Evolutionary conservation across 2,888 invertebrate genomes (phyloP).

Genomic region (Empis stercorea): DNA sequence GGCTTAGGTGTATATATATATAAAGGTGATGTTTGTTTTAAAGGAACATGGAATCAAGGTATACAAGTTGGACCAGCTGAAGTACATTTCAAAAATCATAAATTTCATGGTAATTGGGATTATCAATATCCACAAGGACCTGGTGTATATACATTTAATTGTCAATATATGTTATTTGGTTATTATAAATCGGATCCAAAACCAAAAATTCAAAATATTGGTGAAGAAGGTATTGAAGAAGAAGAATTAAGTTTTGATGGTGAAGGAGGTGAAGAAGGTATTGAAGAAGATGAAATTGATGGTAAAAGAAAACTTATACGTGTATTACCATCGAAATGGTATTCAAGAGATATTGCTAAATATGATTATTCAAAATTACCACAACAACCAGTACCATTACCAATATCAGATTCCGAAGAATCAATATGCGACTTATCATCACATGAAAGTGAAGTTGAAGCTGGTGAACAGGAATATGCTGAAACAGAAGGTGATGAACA

Average conservation of each 20-base stretch:
- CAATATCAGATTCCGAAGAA: slow-evolving; percentile 46
- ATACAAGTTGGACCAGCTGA: slow-evolving; percentile 62
- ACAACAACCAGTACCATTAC: slow-evolving; percentile 52
- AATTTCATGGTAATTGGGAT: slow-evolving; percentile 60
- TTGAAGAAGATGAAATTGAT: slow-evolving; percentile 21
- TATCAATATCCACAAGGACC: slow-evolving; percentile 56
- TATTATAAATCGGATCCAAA: slow-evolving; percentile 43
- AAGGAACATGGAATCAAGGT: slow-evolving; percentile 66
- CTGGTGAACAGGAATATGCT: neutral
- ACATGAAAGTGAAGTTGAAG: neutral
- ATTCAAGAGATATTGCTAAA: slow-evolving; percentile 50
- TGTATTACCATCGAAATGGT: slow-evolving; percentile 47
- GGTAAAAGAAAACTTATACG: slow-evolving; percentile 20
- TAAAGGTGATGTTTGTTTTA: slow-evolving; percentile 46
- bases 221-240: slow-evolving; percentile 2
- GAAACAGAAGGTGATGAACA: too few species aligned
- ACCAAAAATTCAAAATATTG: neutral
- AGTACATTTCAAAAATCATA: slow-evolving; percentile 50
- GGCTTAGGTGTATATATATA: slow-evolving; percentile 64
- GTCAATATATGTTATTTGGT: slow-evolving; percentile 64
- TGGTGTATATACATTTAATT: slow-evolving; percentile 64
- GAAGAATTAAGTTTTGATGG: slow-evolving; percentile 12
- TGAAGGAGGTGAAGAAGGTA: slow-evolving; percentile 8
- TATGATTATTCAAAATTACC: slow-evolving; percentile 58
- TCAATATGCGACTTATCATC: slow-evolving; percentile 27